A percentile compares a stretch with the other conserved stretches of the same genome.
These are phyloP conservation scores for Osmerus mordax DNA, from an alignment of 2,113 vertebrate genomes.

Conservation along the genomic window DNA sequence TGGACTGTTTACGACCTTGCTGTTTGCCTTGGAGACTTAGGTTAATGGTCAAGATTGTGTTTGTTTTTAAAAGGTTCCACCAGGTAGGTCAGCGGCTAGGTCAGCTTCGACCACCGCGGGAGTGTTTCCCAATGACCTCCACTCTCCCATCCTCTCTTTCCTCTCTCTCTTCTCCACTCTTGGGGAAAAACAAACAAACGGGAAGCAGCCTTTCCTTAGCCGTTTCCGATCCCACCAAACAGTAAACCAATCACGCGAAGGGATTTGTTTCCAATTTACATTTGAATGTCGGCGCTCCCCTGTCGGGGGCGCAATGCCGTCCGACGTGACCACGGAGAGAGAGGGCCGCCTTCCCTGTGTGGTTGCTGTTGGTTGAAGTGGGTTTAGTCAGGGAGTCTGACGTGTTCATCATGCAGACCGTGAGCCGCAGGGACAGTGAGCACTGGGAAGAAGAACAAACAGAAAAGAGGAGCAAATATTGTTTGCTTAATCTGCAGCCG, in stretches of 20 bases:
- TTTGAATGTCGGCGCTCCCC: background rate
- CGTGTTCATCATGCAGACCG: slow-evolving; percentile 21
- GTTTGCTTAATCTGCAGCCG: background rate
- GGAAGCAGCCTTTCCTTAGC: background rate
- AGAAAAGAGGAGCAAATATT: slow-evolving; percentile 22
- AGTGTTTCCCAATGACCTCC: background rate
- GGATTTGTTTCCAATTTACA: too few species aligned
- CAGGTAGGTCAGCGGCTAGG: too few species aligned
- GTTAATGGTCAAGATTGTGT: too few species aligned
- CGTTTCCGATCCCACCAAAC: background rate
- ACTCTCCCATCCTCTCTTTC: background rate
- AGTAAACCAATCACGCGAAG: background rate
- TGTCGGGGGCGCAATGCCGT: background rate
- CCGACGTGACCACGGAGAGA: background rate
- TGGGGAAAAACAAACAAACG: background rate
- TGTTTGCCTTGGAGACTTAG: too few species aligned
- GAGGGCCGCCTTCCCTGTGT: background rate
- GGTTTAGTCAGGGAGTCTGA: background rate
- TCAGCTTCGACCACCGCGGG: too few species aligned
- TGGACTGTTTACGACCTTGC: too few species aligned
- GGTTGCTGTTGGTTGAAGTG: background rate
- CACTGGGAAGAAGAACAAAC: slow-evolving; percentile 8
- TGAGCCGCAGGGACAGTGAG: slow-evolving; percentile 11
- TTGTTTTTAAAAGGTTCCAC: too few species aligned
- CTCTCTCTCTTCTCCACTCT: background rate